Base-by-base conservation (phyloP, 35 echinoderm and acorn worm genomes). In the Lytechinus variegatus region DNA sequence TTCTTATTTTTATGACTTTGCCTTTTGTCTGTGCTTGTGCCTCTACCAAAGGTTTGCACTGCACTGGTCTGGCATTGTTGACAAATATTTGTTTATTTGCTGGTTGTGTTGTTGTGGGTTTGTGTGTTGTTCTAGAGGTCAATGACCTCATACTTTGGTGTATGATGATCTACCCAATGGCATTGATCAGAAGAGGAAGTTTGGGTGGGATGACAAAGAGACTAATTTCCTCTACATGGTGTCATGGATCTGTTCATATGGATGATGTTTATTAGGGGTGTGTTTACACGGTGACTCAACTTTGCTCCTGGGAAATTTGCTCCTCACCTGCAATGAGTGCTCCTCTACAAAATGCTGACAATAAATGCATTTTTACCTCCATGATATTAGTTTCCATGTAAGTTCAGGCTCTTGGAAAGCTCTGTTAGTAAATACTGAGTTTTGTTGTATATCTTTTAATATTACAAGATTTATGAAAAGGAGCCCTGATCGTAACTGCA, bases 71-170 rank as follows among this genome's bases (percentile, higher is more conserved):
- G 66, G 19, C 0, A 24, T 79, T 79, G 66, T 79, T 79, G 19
- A 79, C 66, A 79, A 79, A 79, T 79, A 79, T 79, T 79, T 79
- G 66, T 79, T 79, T 79, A 79, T 24, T 44, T 79, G 66, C 21
- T 79, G 66, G 66, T 79, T 19, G 16, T 79, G 66, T 79, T 79
- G 66, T 79, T 79, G 66, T 79, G 66, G 66, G 19, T 79, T 79
- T 79, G 66, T 79, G n/a, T 79, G 66, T 79, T 79, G 66, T 79
- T 16, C 19, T 14, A 79, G 66, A 7, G 66, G 66, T n/a, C 66
- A 79, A 24, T 79, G 66, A 79, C 66, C 66, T 24, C n/a, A 24
- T 24, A 7, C 14, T 14, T 3, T 3, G 66, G 19, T 79, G 66
- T 16, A 79, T 16, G 16, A 79, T 79, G 0, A 24, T 24, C 33